Conservation (phyloP, 2,113 vertebrate genomes). For the Asarcornis scutulata region DNA sequence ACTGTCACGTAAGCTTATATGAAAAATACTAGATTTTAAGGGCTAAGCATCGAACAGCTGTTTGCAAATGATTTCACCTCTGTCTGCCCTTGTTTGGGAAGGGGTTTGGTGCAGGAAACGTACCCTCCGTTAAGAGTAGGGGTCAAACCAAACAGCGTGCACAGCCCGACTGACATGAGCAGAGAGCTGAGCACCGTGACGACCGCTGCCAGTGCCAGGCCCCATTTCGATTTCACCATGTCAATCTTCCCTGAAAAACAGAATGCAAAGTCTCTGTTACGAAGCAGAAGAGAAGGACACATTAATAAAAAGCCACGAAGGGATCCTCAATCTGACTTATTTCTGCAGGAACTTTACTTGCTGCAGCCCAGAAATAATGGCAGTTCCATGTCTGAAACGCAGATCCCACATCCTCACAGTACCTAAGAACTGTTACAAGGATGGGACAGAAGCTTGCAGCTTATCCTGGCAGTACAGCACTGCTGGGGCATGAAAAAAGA, state of each 20-base stretch:
- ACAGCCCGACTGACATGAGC: constrained; percentile 98
- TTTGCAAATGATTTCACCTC: neutral
- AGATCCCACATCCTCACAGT: neutral
- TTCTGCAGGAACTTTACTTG: accelerated
- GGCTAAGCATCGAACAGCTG: neutral
- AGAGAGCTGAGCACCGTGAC: constrained; percentile 98
- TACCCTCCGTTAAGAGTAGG: constrained; percentile 99
- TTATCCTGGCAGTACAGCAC: neutral
- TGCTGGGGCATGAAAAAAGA: neutral
- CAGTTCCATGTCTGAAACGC: accelerated
- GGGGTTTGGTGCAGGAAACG: neutral
- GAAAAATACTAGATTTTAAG: neutral
- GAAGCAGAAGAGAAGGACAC: accelerated
- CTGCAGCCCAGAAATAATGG: neutral
- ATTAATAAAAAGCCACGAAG: accelerated
- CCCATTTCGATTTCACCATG: constrained; percentile 99
- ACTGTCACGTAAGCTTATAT: accelerated
- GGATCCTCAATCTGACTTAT: neutral
- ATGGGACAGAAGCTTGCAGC: neutral
- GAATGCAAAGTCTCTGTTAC: accelerated
- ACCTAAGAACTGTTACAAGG: accelerated
- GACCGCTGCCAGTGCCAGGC: constrained; percentile 93
- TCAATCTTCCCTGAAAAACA: constrained; percentile 92
- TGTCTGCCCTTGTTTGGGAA: neutral
- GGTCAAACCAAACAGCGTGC: constrained; percentile 94